Percentiles rank a stretch among this genome's conserved stretches.
Conservation (phyloP, 2,888 invertebrate species). For the Patella ulyssiponensis region DNA sequence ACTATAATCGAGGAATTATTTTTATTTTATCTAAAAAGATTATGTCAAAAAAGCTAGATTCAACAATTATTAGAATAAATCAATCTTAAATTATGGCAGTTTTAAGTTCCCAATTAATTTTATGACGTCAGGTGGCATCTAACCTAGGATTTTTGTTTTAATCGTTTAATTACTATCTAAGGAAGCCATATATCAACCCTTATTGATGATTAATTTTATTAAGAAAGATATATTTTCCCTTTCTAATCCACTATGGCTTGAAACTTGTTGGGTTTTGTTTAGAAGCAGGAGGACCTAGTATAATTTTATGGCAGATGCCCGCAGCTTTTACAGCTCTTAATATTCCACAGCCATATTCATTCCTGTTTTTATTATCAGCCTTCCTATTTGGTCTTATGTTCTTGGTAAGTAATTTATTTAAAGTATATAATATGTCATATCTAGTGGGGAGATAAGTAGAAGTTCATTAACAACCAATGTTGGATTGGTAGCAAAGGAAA, state of each 20-base stretch:
- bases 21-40: too few species aligned
- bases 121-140: too few species aligned
- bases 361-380: conserved; percentile 57
- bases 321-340: conserved; percentile 56
- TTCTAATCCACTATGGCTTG: not conserved
- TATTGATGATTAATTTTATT: not conserved
- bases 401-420: conserved; percentile 47
- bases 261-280: not conserved
- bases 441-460: too few species aligned
- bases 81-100: too few species aligned
- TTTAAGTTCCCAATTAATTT: too few species aligned
- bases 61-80: too few species aligned
- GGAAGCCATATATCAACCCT: too few species aligned
- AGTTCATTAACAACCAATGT: too few species aligned
- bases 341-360: conserved; percentile 56
- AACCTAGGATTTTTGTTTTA: too few species aligned
- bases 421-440: not conserved
- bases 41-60: too few species aligned
- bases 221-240: not conserved
- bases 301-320: conserved; percentile 54
- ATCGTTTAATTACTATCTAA: too few species aligned
- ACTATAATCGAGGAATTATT: too few species aligned
- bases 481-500: not conserved
- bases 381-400: conserved; percentile 63
- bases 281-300: conserved; percentile 23